phyloP scores from a whole-genome alignment of 1,140 invertebrate species.

The Triops cancriformis region DNA sequence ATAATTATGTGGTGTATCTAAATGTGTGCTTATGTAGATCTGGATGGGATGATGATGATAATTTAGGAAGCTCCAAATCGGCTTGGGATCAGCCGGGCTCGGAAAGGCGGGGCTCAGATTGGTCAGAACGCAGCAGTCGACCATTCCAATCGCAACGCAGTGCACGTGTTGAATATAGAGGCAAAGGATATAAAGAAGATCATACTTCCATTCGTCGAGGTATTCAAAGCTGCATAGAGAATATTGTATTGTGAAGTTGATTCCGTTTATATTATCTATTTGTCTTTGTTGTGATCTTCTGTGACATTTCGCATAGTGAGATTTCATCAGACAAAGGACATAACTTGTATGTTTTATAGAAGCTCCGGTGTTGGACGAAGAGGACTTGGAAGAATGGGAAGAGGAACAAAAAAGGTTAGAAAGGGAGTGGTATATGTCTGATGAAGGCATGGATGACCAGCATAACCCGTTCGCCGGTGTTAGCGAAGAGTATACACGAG shows the following conservation, averaged over 20 bases:
- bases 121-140: constrained; percentile 22
- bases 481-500: constrained; percentile 79
- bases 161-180: neutral
- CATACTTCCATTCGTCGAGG: neutral
- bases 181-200: constrained; percentile 1
- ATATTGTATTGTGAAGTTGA: constrained; percentile 7
- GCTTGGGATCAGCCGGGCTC: constrained; percentile 67
- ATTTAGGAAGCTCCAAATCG: constrained; percentile 54
- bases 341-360: no score
- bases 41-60: constrained; percentile 76
- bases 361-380: constrained; percentile 45
- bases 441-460: constrained; percentile 87
- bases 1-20: neutral
- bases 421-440: constrained; percentile 83
- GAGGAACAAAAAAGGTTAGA: constrained; percentile 88
- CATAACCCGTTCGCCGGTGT: constrained; percentile 85
- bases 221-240: neutral
- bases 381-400: constrained; percentile 76
- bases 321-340: no score
- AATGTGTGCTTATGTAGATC: constrained; percentile 44
- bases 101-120: constrained; percentile 21
- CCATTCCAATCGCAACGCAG: constrained; percentile 23
- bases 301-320: no score
- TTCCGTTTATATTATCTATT: constrained; percentile 21
- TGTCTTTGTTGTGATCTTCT: neutral